These are phyloP conservation scores for Drosophila acutilabella DNA, from an alignment of 2,888 invertebrate species.

Conservation along the genomic window DNA sequence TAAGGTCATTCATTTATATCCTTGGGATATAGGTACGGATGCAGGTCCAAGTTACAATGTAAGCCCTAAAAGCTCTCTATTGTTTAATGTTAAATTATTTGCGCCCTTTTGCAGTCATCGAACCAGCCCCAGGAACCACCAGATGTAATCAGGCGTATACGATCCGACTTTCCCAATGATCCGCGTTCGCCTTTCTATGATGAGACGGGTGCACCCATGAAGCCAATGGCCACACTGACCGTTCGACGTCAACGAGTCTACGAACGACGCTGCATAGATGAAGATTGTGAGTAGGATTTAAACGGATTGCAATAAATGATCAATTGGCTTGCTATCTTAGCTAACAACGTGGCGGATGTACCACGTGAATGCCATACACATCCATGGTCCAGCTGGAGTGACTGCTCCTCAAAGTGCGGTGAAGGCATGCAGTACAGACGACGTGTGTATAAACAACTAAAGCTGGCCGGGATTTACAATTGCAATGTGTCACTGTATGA, in stretches of 20 bases:
- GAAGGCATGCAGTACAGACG: constrained; percentile 83
- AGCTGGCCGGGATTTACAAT: constrained; percentile 76
- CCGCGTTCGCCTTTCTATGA: constrained; percentile 96
- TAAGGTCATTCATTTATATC: constrained; percentile 93
- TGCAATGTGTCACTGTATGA: constrained; percentile 75
- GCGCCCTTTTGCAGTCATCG: constrained; percentile 87
- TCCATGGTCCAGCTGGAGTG: constrained; percentile 86
- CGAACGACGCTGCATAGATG: constrained; percentile 90
- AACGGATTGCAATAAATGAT: background rate
- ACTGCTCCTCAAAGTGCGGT: constrained; percentile 86
- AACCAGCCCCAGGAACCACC: constrained; percentile 94
- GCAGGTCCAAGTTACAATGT: constrained; percentile 94
- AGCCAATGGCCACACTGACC: constrained; percentile 94
- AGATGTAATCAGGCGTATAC: constrained; percentile 93
- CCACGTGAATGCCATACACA: constrained; percentile 83
- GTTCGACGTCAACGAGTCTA: constrained; percentile 92
- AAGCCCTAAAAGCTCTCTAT: constrained; percentile 5
- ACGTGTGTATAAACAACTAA: constrained; percentile 83
- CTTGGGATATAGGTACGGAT: constrained; percentile 98
- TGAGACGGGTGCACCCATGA: constrained; percentile 90
- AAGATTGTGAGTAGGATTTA: constrained; percentile 72
- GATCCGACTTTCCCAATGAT: constrained; percentile 93
- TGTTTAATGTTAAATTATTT: background rate
- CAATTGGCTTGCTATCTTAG: constrained; percentile 34
- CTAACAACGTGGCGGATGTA: constrained; percentile 82